Evolutionary conservation across 2,113 vertebrate species (phyloP), one percentile per base, ranked within the genome.

Genomic region (Rhinichthys klamathensis): DNA sequence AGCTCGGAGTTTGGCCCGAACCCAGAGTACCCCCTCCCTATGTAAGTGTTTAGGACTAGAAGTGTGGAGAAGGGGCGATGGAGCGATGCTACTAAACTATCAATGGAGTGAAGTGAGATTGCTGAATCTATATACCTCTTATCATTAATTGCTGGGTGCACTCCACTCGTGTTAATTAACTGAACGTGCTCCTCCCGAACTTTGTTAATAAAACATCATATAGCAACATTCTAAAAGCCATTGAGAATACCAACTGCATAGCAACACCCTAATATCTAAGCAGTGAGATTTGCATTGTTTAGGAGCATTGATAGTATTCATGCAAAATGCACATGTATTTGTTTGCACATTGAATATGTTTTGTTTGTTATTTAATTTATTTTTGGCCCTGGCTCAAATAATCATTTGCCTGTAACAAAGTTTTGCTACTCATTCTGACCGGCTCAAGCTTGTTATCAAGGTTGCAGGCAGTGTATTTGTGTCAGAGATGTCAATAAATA

Each of bases 401-500:
- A 27, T 30, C 11, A 74, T 12, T 21, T 70, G 13, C 46, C 10
- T 74, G 27, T 84, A 72, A 70, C 70, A 58, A n/a, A 49, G 21
- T 65, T 70, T 49, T n/a, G 75, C 27, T 65, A 25, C 25, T 85
- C 10, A 15, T 58, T 18, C 38, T 35, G 38, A 49, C 30, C 69
- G 77, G 83, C 44, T 67, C 61, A 56, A 80, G 86, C 84, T 84
- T 27, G 70, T 87, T 91, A 85, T 78, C 79, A 85, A 70, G 82
- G 51, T 32, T 76, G 72, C 69, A 65, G 38, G 73, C 78, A 85
- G 61, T 60, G 85, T 87, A 65, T 89, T 89, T 88, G 75, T 91
- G 86, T 87, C 90, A 88, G 84, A 87, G 89, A 90, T 84, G 85
- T 88, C 86, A 90, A 86, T 63, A 74, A 88, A 82, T 67, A 89